phyloP scores from a whole-genome alignment of 2,888 invertebrate species.

The Scelioninae gen. 1 region DNA sequence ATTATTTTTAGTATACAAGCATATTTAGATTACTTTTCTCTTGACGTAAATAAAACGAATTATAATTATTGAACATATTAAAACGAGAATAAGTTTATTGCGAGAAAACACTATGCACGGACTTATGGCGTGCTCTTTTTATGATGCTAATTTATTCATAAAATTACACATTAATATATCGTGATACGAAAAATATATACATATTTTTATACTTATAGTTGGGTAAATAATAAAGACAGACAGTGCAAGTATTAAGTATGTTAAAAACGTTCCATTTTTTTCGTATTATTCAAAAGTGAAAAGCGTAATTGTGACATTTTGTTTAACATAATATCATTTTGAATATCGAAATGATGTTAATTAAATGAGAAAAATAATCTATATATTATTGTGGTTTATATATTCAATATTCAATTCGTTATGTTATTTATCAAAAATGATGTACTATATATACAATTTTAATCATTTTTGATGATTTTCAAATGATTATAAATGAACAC shows the following conservation, averaged over 20 bases:
- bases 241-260: no score
- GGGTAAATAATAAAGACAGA: neutral
- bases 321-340: no score
- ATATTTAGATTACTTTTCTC: conserved; percentile 46
- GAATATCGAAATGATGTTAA: no score
- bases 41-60: conserved; percentile 37
- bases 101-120: conserved; percentile 19
- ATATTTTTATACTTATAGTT: conserved; percentile 39
- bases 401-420: no score
- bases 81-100: conserved; percentile 42
- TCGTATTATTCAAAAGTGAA: no score
- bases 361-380: no score
- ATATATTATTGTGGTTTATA: no score
- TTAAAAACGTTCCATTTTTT: no score
- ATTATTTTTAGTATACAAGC: neutral
- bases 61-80: conserved; percentile 50
- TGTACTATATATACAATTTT: no score
- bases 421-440: no score
- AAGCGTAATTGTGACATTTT: no score
- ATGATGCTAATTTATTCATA: conserved; percentile 60
- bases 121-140: conserved; percentile 21
- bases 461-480: no score
- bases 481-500: conserved; percentile 56
- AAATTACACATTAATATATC: conserved; percentile 55
- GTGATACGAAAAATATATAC: conserved; percentile 39